These are phyloP conservation scores for Streblospio benedicti DNA, from an alignment of 1,140 invertebrate genomes.

Conservation along the genomic window DNA sequence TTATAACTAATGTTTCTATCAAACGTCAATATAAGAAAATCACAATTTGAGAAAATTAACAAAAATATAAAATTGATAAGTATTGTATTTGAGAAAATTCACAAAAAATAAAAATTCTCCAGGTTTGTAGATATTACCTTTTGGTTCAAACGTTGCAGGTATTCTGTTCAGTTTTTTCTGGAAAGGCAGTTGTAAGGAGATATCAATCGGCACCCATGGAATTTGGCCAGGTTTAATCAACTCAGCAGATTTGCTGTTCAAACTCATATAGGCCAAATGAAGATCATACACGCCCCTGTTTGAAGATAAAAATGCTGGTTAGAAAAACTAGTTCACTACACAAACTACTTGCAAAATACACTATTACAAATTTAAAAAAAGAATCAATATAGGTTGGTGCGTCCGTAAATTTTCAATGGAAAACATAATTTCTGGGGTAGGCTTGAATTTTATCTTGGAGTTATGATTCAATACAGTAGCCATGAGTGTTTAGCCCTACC, in stretches of 20 bases:
- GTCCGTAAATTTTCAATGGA: no score
- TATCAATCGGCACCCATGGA: slow-evolving; percentile 27
- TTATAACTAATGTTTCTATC: no score
- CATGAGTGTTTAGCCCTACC: neutral
- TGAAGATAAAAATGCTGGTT: no score
- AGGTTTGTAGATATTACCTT: slow-evolving; percentile 16
- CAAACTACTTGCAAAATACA: no score
- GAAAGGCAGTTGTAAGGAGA: slow-evolving; percentile 21
- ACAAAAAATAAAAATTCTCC: no score
- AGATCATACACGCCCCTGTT: slow-evolving; percentile 28
- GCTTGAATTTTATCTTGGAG: no score
- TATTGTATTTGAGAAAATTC: neutral
- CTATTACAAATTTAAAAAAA: no score
- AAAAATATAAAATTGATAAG: neutral
- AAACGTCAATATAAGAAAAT: no score
- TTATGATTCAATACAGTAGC: no score
- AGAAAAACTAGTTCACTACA: no score
- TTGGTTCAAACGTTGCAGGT: slow-evolving; percentile 28
- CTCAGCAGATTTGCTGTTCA: slow-evolving; percentile 9
- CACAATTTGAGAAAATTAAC: neutral
- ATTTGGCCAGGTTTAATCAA: neutral
- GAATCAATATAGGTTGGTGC: no score
- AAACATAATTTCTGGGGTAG: no score
- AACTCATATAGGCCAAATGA: slow-evolving; percentile 22
- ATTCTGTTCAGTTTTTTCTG: slow-evolving; percentile 23